Conservation (phyloP, 1,140 invertebrate species). For the Nephila pilipes region DNA sequence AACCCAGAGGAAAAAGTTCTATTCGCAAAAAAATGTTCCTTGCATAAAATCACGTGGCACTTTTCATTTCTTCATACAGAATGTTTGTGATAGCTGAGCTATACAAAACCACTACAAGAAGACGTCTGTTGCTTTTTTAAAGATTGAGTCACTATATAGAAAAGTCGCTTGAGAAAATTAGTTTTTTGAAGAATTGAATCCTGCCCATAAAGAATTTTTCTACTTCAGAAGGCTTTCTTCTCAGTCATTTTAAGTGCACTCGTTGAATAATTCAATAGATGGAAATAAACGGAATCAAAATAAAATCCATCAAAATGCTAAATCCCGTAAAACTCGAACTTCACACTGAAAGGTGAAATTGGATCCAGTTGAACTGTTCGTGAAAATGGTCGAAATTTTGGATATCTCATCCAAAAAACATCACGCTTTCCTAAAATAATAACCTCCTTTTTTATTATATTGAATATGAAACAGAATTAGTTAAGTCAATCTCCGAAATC, state of each 20-base stretch:
- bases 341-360: constrained; percentile 37
- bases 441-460: too few relatives aligned
- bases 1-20: too few relatives aligned
- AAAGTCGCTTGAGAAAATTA: constrained; percentile 2
- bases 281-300: constrained; percentile 46
- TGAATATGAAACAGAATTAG: too few relatives aligned
- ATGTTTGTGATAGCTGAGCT: too few relatives aligned
- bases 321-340: constrained; percentile 51
- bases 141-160: background rate
- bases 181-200: background rate
- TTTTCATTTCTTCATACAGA: too few relatives aligned
- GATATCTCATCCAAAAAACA: background rate
- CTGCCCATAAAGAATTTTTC: background rate
- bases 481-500: too few relatives aligned
- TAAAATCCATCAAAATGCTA: constrained; percentile 64
- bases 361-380: constrained; percentile 17
- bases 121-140: too few relatives aligned
- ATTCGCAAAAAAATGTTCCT: too few relatives aligned
- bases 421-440: too few relatives aligned
- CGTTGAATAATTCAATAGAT: constrained; percentile 44
- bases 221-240: background rate
- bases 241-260: constrained; percentile 14
- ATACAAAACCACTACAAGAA: too few relatives aligned
- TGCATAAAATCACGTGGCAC: too few relatives aligned
- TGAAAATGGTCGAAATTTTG: background rate